A percentile compares a stretch with the other conserved stretches of the same genome.
Conservation (phyloP, 1,140 invertebrate species). For the Rhynchophorus ferrugineus region DNA sequence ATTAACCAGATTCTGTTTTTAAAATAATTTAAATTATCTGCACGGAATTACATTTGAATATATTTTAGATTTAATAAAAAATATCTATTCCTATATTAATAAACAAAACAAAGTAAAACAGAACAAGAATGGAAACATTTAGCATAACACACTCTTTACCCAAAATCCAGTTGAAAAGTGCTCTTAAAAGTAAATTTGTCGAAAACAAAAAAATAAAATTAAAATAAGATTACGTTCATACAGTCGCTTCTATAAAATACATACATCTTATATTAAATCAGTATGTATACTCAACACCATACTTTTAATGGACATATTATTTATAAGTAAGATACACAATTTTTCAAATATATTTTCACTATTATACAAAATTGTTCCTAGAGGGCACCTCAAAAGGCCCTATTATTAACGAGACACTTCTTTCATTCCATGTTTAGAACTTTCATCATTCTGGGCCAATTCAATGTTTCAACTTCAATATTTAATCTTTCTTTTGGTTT, state of each 20-base stretch:
- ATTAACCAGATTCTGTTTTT: neutral
- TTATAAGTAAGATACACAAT: constrained; percentile 34
- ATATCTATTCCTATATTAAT: too few species aligned
- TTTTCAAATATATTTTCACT: constrained; percentile 33
- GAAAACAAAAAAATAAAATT: too few species aligned
- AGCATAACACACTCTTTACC: too few species aligned
- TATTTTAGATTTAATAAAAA: neutral
- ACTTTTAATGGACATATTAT: constrained; percentile 31
- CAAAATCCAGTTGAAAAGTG: constrained; percentile 18
- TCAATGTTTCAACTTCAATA: too few species aligned
- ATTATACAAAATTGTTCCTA: constrained; percentile 37
- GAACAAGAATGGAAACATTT: too few species aligned
- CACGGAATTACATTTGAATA: neutral
- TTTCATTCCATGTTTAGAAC: neutral
- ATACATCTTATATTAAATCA: constrained; percentile 26
- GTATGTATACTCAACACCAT: constrained; percentile 18
- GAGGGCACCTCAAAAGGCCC: constrained; percentile 1
- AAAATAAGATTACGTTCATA: constrained; percentile 10
- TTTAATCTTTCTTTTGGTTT: too few species aligned
- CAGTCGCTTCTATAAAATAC: constrained; percentile 33
- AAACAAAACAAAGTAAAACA: too few species aligned
- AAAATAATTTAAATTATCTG: too few species aligned
- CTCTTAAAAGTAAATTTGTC: constrained; percentile 6
- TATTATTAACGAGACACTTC: neutral
- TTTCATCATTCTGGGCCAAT: neutral